These are phyloP conservation scores for Hippoglossus hippoglossus DNA, from an alignment of 2,797 vertebrate species.

Conservation along the genomic window DNA sequence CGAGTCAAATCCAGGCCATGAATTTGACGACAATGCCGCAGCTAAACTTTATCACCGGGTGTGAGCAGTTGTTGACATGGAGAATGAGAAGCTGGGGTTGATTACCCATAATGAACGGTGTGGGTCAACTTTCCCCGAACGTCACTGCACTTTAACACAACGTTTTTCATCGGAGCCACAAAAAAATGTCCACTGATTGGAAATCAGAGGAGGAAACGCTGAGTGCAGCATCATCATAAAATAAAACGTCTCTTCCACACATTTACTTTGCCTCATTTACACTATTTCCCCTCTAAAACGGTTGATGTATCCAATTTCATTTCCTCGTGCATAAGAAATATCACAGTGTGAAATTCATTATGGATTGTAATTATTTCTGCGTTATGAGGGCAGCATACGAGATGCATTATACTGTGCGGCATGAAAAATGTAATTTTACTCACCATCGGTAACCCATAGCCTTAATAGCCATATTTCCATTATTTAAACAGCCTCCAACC, in stretches of 20 bases:
- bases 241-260: slow-evolving; percentile 14
- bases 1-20: background rate
- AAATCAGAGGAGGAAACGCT: background rate
- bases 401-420: slow-evolving; percentile 37
- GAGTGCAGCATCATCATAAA: slow-evolving; percentile 18
- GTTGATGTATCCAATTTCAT: slow-evolving; percentile 42
- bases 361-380: slow-evolving; percentile 66
- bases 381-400: slow-evolving; percentile 41
- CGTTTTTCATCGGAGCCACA: background rate
- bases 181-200: background rate
- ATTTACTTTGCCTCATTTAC: slow-evolving; percentile 50
- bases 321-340: slow-evolving; percentile 57
- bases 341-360: slow-evolving; percentile 59
- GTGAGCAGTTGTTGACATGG: background rate
- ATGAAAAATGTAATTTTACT: slow-evolving; percentile 56
- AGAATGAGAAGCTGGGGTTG: background rate
- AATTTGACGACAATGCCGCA: background rate
- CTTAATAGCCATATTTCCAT: slow-evolving; percentile 40
- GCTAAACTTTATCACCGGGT: slow-evolving; percentile 1
- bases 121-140: background rate
- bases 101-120: slow-evolving; percentile 3
- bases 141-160: background rate
- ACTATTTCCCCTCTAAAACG: slow-evolving; percentile 39
- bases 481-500: slow-evolving; percentile 27
- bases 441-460: slow-evolving; percentile 51